Evolutionary conservation across 2,888 invertebrate genomes (phyloP), one percentile per base, ranked within the genome.

Genomic region (Chesias legatella): DNA sequence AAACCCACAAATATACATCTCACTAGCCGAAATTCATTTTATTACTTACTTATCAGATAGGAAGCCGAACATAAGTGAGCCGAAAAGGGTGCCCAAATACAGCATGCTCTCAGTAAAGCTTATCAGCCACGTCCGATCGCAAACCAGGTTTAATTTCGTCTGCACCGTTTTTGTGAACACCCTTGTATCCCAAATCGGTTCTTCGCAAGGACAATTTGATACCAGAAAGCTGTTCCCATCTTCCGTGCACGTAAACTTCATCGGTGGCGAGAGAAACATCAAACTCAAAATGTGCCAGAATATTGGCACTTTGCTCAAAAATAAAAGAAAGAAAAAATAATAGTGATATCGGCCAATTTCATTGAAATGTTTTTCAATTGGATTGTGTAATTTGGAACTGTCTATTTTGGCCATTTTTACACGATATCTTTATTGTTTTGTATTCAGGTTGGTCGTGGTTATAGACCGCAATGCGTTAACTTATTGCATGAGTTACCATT

Each of bases 241-340:
- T 0, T 23, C 42, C 25, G 45, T 46, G 38, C 83, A 84, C 9
- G 48, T 48, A 25, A 56, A 82, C 2, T 67, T 55, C 60, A 81
- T 73, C 0, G 78, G 78, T 3, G 82, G 84, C 0, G 78, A 65
- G 0, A 82, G 39, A 22, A 83, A 81, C 42, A 84, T 60, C 3
- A 82, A 34, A 43, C 66, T 79, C 0, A 83, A 43, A 0, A 80
- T 53, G 39, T 83, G 83, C 83, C 82, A 83, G 20, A 73, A 73
- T 17, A 73, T 32, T 1, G 79, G 77, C 7, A 73, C 28, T 43
- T 80, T 77, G 17, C 70, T 62, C 0, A 63, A 1, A 37, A 81
- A 80, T 7, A 80, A 26, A 1, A 78, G 10, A 5, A 47, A 46
- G 42, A 77, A 80, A 5, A 76, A 52, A 28, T 62, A 82, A 6